Evolutionary conservation across 2,113 vertebrate species (phyloP).

Genomic region (Panurus biarmicus): DNA sequence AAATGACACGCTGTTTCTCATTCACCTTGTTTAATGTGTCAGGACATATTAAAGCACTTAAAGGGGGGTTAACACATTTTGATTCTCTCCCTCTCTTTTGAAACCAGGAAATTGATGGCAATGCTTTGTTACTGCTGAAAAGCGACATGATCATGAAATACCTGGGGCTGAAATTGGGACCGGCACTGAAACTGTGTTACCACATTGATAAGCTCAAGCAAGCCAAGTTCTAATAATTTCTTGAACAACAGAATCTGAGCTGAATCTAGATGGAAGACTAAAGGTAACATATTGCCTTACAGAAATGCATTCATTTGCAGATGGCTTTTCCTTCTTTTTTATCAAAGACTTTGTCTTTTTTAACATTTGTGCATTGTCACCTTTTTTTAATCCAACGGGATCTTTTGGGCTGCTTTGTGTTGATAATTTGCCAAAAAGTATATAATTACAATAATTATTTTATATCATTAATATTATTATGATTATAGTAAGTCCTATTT

Average conservation of each 20-base stretch:
- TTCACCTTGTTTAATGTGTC: neutral
- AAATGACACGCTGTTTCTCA: neutral
- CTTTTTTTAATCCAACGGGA: conserved; percentile 33
- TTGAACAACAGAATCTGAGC: neutral
- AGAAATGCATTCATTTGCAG: conserved; percentile 18
- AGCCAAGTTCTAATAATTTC: conserved; percentile 77
- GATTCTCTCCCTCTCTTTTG: conserved; percentile 3
- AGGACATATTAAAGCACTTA: neutral
- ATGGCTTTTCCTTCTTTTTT: conserved; percentile 34
- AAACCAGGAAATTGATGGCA: conserved; percentile 91
- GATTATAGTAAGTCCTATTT: conserved; percentile 50
- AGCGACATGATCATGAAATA: conserved; percentile 99
- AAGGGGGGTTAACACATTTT: neutral
- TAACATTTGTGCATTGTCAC: conserved; percentile 29
- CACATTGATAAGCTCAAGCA: conserved; percentile 96
- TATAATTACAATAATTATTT: conserved; percentile 50
- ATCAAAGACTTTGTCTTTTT: conserved; percentile 50
- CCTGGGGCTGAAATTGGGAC: conserved; percentile 93
- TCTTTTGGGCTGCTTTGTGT: conserved; percentile 27
- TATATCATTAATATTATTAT: conserved; percentile 46
- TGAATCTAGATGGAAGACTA: neutral
- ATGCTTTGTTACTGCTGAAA: conserved; percentile 89
- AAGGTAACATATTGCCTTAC: conserved; percentile 66
- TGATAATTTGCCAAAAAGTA: conserved; percentile 58
- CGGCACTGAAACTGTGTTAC: conserved; percentile 92